Conservation (phyloP, 2,888 invertebrate genomes). For the Thera obeliscata region DNA sequence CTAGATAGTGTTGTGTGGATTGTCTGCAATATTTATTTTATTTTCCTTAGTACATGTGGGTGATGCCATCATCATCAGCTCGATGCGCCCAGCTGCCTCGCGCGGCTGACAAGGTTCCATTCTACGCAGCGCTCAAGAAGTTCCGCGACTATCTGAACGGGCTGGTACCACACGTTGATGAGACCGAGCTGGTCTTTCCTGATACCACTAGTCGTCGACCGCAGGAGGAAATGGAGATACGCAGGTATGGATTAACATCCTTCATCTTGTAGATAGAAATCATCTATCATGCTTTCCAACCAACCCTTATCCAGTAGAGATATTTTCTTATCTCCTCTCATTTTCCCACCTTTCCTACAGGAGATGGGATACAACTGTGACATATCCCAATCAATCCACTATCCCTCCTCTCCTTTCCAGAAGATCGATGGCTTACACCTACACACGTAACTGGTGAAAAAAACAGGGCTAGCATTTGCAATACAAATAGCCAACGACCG, state of each 20-base stretch:
- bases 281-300: not conserved
- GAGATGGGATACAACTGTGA: too few relatives aligned
- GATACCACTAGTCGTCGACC: conserved; percentile 78
- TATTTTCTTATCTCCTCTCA: too few relatives aligned
- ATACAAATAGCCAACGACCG: too few relatives aligned
- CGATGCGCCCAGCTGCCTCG: conserved; percentile 98
- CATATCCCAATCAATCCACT: too few relatives aligned
- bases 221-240: conserved; percentile 83
- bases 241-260: conserved; percentile 58
- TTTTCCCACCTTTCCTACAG: not conserved
- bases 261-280: not conserved
- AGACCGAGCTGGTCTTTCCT: conserved; percentile 93
- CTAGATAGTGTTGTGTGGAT: too few relatives aligned
- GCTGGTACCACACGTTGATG: conserved; percentile 92
- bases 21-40: not conserved
- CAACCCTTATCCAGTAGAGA: too few relatives aligned
- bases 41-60: conserved; percentile 95
- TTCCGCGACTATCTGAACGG: conserved; percentile 97
- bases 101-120: conserved; percentile 98
- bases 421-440: too few relatives aligned
- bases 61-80: conserved; percentile 99
- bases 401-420: too few relatives aligned
- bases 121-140: conserved; percentile 97
- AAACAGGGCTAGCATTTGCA: too few relatives aligned
- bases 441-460: too few relatives aligned